Evolutionary conservation across 2,113 vertebrate genomes (phyloP), one percentile per base, ranked within the genome.

Genomic region (Varanus komodoensis): DNA sequence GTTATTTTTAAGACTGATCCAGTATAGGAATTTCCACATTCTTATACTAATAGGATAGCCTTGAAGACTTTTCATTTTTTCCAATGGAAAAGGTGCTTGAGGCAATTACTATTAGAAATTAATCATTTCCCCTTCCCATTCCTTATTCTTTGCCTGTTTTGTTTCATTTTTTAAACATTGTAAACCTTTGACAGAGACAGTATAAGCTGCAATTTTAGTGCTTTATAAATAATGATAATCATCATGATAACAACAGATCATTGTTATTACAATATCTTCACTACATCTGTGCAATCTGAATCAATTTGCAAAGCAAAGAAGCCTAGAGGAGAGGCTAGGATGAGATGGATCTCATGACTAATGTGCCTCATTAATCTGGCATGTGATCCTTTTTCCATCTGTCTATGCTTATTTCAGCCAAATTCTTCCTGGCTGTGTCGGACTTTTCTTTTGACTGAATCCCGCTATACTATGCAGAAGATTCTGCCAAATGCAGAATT

Each of bases 311-410:
- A 52, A 0, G 0, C 50, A 32, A 91, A 2, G 48, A 83, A 0
- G 61, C n/a, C n/a, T 27, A 23, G 29, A 86, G 61, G 64, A 29
- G 15, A 21, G 23, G 52, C 61, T 78, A 21, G 77, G 84, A 61
- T 67, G 44, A 90, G 29, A 77, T 27, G 1, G 14, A 82, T 81
- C 44, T 57, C 3, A 88, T 44, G 29, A 1, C 3, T n/a, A 73
- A 87, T 64, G 73, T 32, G n/a, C 80, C 84, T 87, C 90, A 87
- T 5, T 8, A 78, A 73, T 82, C 79, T 88, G 78, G 78, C 61
- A 71, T 83, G 0, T 23, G 14, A 57, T 34, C 52, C 64, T 89
- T 92, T 68, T 90, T 82, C 78, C 73, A 12, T 38, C 8, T 87
- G 8, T 4, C 38, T 87, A 14, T 71, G 0, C 79, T 90, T 4